phyloP scores from a whole-genome alignment of 2,888 invertebrate species.

The Drosophila neonasuta region DNA sequence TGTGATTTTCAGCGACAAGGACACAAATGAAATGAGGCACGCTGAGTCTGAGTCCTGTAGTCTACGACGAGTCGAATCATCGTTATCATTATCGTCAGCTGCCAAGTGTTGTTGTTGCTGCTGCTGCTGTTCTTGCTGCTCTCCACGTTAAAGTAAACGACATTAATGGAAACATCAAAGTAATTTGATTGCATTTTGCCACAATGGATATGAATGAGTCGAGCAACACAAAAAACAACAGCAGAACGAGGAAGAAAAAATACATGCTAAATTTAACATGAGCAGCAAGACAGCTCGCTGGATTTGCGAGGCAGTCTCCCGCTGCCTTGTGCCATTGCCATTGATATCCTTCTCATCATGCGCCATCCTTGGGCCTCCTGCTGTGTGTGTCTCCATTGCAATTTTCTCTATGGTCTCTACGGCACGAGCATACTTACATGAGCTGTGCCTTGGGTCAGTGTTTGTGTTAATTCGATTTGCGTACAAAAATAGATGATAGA shows the following conservation, averaged over 20 bases:
- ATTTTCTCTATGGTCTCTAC: slow-evolving; percentile 25
- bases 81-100: slow-evolving; percentile 47
- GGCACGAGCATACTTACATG: slow-evolving; percentile 13
- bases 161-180: slow-evolving; percentile 78
- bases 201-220: slow-evolving; percentile 70
- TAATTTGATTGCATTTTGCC: slow-evolving; percentile 76
- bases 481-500: slow-evolving; percentile 62
- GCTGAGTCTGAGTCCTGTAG: neutral
- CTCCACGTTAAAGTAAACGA: slow-evolving; percentile 69
- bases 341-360: slow-evolving; percentile 44
- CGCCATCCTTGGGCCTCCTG: slow-evolving; percentile 3
- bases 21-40: slow-evolving; percentile 40
- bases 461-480: slow-evolving; percentile 68
- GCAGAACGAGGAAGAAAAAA: slow-evolving; percentile 6
- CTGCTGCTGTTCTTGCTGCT: neutral
- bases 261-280: slow-evolving; percentile 27
- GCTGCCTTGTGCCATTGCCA: slow-evolving; percentile 37
- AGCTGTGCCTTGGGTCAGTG: slow-evolving; percentile 6
- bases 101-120: slow-evolving; percentile 5
- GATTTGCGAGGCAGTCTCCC: slow-evolving; percentile 11
- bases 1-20: slow-evolving; percentile 56
- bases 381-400: slow-evolving; percentile 14
- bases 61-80: slow-evolving; percentile 29
- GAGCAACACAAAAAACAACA: slow-evolving; percentile 16
- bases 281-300: slow-evolving; percentile 36